Percentiles rank a stretch among this genome's conserved stretches.
These are phyloP conservation scores for Apus apus DNA, from an alignment of 2,113 vertebrate genomes.

Conservation along the genomic window DNA sequence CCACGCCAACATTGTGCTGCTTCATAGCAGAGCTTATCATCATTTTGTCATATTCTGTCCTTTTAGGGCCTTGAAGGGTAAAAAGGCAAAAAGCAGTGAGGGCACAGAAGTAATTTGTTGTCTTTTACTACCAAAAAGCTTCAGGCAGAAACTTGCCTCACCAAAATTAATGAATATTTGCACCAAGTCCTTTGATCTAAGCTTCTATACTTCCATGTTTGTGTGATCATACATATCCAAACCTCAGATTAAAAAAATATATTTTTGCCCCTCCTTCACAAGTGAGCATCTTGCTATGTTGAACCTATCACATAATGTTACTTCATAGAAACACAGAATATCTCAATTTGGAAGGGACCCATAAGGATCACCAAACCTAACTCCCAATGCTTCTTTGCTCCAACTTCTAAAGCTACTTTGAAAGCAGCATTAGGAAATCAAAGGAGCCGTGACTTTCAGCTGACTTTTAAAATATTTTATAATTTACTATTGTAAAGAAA, in stretches of 20 bases:
- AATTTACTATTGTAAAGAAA: not conserved
- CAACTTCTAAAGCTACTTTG: not conserved
- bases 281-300: not conserved
- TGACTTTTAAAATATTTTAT: not conserved
- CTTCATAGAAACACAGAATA: not conserved
- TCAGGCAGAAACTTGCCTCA: not conserved
- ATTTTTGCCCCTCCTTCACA: not conserved
- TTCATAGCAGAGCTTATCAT: not conserved
- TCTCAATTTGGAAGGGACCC: not conserved
- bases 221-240: not conserved
- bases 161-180: not conserved
- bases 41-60: not conserved
- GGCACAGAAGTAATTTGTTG: not conserved
- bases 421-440: not conserved
- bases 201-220: not conserved
- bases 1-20: not conserved
- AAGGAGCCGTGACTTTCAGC: not conserved
- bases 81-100: fast-evolving
- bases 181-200: not conserved
- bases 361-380: not conserved
- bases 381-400: not conserved
- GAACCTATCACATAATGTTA: not conserved
- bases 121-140: not conserved
- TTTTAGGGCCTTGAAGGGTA: not conserved
- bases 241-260: not conserved